phyloP scores from a whole-genome alignment of 2,113 vertebrate genomes.

The Oxyura jamaicensis region DNA sequence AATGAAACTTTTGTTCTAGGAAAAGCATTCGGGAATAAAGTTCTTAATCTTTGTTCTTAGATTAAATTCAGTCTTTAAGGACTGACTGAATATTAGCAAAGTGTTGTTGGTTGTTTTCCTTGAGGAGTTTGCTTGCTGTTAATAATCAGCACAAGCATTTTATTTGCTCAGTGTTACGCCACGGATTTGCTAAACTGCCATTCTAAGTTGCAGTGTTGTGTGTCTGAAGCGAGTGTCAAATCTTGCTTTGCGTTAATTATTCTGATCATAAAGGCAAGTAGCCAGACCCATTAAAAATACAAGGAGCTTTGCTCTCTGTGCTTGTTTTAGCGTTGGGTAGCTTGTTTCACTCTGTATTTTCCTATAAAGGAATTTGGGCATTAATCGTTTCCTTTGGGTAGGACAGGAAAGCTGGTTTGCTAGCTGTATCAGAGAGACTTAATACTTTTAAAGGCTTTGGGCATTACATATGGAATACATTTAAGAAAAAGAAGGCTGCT shows the following conservation, averaged over 20 bases:
- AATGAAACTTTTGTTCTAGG: background rate
- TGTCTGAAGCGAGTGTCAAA: background rate
- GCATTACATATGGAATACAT: background rate
- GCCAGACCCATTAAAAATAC: background rate
- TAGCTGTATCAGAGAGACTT: background rate
- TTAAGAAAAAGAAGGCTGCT: background rate
- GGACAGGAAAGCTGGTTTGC: background rate
- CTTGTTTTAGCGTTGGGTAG: background rate
- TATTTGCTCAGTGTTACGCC: background rate
- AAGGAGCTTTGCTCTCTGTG: background rate
- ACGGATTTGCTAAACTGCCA: background rate
- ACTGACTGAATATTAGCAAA: background rate
- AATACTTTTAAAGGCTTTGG: background rate
- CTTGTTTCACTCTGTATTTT: rapidly evolving
- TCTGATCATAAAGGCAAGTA: background rate
- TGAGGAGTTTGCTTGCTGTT: background rate
- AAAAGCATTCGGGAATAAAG: background rate
- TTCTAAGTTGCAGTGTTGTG: background rate
- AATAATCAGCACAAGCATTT: background rate
- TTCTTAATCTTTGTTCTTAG: background rate
- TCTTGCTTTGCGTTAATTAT: background rate
- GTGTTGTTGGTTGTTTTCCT: background rate
- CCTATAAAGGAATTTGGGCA: background rate
- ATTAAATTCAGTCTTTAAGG: background rate
- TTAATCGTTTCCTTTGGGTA: background rate